These are phyloP conservation scores for Gallinago jamesoni DNA, from an alignment of 2,113 vertebrate species.

Conservation along the genomic window DNA sequence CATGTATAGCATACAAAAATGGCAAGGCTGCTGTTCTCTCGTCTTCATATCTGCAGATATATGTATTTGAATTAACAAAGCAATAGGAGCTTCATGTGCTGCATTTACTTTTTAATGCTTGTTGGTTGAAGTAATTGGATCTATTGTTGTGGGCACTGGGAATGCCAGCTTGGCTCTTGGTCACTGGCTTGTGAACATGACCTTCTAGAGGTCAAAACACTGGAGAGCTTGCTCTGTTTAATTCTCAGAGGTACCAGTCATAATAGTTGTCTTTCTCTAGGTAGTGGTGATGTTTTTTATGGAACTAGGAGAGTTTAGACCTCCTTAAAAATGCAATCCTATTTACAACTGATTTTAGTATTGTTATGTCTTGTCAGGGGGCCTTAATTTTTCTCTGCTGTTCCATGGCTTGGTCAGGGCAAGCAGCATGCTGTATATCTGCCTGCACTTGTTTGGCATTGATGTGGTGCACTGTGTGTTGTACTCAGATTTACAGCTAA, in stretches of 20 bases:
- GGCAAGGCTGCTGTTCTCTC: neutral
- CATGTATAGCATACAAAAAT: neutral
- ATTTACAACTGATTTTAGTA: neutral
- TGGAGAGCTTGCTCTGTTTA: neutral
- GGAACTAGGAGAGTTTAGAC: neutral
- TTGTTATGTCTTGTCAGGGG: neutral
- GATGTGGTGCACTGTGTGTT: neutral
- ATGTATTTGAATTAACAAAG: neutral
- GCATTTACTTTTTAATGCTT: slow-evolving; percentile 1
- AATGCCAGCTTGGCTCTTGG: slow-evolving; percentile 10
- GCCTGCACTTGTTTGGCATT: neutral
- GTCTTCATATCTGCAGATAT: neutral
- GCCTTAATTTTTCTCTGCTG: neutral
- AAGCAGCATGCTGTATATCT: slow-evolving; percentile 12
- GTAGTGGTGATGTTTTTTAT: neutral
- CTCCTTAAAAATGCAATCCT: neutral
- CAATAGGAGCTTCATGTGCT: neutral
- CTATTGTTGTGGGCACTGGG: slow-evolving; percentile 33
- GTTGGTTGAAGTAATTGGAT: slow-evolving; percentile 40
- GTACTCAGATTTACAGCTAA: slow-evolving; percentile 24
- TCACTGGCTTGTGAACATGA: slow-evolving; percentile 16
- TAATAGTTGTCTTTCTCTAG: neutral
- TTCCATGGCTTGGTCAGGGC: neutral
- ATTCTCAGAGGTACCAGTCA: neutral
- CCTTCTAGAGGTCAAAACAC: slow-evolving; percentile 35